Evolutionary conservation across 2,888 invertebrate genomes (phyloP).

Genomic region (Watsonalla binaria): DNA sequence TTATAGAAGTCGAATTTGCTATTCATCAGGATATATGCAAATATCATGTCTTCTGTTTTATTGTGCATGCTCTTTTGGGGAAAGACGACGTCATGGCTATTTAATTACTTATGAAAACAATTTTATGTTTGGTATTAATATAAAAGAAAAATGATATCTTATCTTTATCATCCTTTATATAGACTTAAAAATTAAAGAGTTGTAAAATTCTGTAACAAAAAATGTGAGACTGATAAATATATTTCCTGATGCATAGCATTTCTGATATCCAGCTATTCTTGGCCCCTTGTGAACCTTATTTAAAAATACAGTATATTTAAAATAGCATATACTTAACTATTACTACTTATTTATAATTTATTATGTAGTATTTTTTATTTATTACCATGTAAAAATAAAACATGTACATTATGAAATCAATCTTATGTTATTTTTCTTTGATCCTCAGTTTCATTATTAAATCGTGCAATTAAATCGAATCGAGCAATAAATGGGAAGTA

Average conservation of each 20-base stretch:
- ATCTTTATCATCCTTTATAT: too few relatives aligned
- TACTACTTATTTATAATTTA: slow-evolving; percentile 25
- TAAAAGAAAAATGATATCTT: too few relatives aligned
- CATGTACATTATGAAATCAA: slow-evolving; percentile 37
- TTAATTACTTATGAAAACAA: too few relatives aligned
- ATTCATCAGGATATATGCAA: background rate
- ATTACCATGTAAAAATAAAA: slow-evolving; percentile 45
- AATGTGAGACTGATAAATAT: slow-evolving; percentile 5
- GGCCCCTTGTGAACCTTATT: background rate
- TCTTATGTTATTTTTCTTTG: slow-evolving; percentile 34
- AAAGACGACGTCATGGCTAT: too few relatives aligned
- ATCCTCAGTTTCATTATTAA: slow-evolving; percentile 11
- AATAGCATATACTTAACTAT: slow-evolving; percentile 11
- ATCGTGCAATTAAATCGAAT: slow-evolving; percentile 10
- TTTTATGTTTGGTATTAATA: too few relatives aligned
- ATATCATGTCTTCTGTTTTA: background rate
- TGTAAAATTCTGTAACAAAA: background rate
- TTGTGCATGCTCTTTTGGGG: too few relatives aligned
- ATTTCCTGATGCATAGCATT: background rate
- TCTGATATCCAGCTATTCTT: background rate
- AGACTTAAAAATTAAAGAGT: too few relatives aligned
- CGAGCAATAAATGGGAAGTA: slow-evolving; percentile 5
- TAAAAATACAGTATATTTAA: background rate
- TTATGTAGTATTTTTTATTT: slow-evolving; percentile 38
- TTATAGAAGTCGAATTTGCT: background rate